Base-by-base conservation (phyloP, 2,797 vertebrate genomes). In the Astyanax mexicanus region DNA sequence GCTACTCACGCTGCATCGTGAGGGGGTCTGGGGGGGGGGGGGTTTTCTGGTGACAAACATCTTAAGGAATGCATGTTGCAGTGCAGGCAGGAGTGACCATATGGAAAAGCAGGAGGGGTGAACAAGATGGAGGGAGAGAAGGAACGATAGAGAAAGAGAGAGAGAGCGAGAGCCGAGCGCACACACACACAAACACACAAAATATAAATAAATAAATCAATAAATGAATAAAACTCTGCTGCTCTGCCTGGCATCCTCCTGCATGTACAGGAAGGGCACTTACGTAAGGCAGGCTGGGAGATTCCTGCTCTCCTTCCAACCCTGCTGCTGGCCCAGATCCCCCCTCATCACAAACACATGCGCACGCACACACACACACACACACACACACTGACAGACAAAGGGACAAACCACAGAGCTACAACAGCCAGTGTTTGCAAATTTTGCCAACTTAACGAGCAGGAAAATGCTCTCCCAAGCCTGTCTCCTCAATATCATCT, bases 11-110 rank as follows among this genome's bases (percentile, higher is more conserved):
- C 8, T 11, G 49, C 49, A 52, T 52, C 9, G 13, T 10, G 25
- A 1, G 19, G 9, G 5, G 47, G 49, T 6, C 1, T 7, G 19
- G 47, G 7, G 47, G 0, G 1, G 2, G 17, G n/a, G 45, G n/a
- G 45, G 7, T 49, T 21, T 21, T 49, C 47, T 49, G n/a, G 49
- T 69, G 88, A 88, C 85, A 88, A 88, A 89, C 80, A 86, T 84
- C 80, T 77, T 87, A 83, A 77, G 74, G 84, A 25, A 67, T 88
- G 85, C 89, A 91, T 89, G 89, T 92, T 90, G 88, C 69, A 21
- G 9, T 23, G 19, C 47, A 21, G n/a, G 23, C 51, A 54, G 85
- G 85, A 88, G 83, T 90, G 90, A 92, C 85, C 86, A 85, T 81
- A 90, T 90, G 88, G 91, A 90, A 92, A 93, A 75, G 86, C 86